Percentiles rank a stretch among this genome's conserved stretches.
phyloP scores from a whole-genome alignment of 2,888 invertebrate species.

The Resseliella maxima region DNA sequence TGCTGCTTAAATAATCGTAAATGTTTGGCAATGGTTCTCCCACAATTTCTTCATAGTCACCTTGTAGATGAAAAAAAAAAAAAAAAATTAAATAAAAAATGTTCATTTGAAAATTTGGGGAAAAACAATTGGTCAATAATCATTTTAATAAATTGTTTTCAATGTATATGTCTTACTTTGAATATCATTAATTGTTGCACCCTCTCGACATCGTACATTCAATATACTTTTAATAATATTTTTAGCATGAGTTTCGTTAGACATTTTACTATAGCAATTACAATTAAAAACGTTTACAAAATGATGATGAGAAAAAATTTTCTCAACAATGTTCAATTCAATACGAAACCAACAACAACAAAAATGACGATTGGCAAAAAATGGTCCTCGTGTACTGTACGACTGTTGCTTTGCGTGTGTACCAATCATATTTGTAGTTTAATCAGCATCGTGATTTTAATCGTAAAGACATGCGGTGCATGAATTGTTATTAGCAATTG shows the following conservation, averaged over 20 bases:
- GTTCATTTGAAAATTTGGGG: not conserved
- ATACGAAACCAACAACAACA: not conserved
- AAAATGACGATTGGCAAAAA: not conserved
- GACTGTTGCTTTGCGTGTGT: not conserved
- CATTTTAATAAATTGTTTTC: not conserved
- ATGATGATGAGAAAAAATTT: not conserved
- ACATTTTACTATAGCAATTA: not conserved
- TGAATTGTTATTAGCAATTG: too few relatives aligned
- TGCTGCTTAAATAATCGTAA: not conserved
- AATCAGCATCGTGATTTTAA: too few relatives aligned
- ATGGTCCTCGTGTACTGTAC: not conserved
- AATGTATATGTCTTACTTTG: not conserved
- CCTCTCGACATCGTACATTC: slow-evolving; percentile 49
- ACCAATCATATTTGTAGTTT: not conserved
- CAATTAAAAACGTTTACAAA: not conserved
- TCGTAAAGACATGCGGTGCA: too few relatives aligned
- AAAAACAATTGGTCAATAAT: not conserved
- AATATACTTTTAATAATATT: slow-evolving; percentile 46
- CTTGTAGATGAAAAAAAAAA: not conserved
- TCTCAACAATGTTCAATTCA: not conserved
- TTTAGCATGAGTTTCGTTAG: not conserved
- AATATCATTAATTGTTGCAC: slow-evolving; percentile 33
- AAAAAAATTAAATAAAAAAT: not conserved
- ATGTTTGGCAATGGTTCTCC: not conserved
- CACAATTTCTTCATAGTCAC: not conserved